Evolutionary conservation across 2,113 vertebrate species (phyloP), one percentile per base, ranked within the genome.

Genomic region (Malurus melanocephalus): DNA sequence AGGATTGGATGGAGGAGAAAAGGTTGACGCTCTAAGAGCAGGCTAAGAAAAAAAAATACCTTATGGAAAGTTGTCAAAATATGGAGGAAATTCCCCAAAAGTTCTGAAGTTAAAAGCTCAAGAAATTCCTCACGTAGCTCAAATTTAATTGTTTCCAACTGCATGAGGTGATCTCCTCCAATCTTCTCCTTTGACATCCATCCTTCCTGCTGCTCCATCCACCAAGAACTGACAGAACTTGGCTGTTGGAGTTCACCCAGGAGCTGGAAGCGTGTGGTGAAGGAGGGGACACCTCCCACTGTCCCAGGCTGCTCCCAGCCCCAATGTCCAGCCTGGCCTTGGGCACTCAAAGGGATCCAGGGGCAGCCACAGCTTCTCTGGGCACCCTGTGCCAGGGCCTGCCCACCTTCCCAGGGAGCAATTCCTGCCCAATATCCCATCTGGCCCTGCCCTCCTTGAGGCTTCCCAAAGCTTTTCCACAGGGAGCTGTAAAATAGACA

Each of bases 31-130:
- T 40, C 15, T 67, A 32, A 85, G 13, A 49, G 28, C 57, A 75
- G 35, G 5, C 7, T 67, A n/a, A 72, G 38, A 5, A 18, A 80
- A 55, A 40, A 30, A 42, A 32, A 8, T 1, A 53, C 16, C 5
- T 49, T n/a, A 27, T 5, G 22, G 43, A 15, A 21, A 61, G 30
- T 51, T 56, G 10, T 1, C 16, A 6, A 64, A 56, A 6, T 7
- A 15, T 2, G 13, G 0, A 48, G 48, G 16, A 24, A 65, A 24
- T 16, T 8, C 13, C 12, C 7, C 0, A 2, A 1, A n/a, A 61
- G 12, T n/a, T 74, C 11, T 5, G 2, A 66, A 82, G n/a, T 6
- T 43, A 53, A 13, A 19, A 48, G 53, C 3, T 35, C 35, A 56
- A 56, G 49, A 61, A 78, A 38, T 72, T 30, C 33, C 60, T 66